phyloP scores from a whole-genome alignment of 2,888 invertebrate genomes.

The Caenorhabditis doughertyi region DNA sequence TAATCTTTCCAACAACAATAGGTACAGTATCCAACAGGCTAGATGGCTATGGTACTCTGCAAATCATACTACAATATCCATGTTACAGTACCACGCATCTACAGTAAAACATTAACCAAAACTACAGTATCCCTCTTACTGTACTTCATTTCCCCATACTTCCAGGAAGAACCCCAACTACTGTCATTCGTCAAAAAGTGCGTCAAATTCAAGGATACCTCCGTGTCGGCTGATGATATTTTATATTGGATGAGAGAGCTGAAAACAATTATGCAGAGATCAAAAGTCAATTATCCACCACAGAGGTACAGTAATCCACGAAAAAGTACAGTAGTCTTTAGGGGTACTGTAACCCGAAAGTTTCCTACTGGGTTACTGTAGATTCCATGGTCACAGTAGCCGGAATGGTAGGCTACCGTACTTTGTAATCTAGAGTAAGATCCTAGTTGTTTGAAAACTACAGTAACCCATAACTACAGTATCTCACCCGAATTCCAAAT shows the following conservation, averaged over 20 bases:
- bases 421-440: too few species aligned
- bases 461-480: not conserved
- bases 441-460: not conserved
- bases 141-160: not conserved
- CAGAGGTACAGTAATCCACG: conserved; percentile 52
- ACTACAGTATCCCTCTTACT: too few species aligned
- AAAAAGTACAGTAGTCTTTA: not conserved
- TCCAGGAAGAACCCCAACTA: conserved; percentile 54
- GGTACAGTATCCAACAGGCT: too few species aligned
- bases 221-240: conserved; percentile 48
- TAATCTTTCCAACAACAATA: too few species aligned
- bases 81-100: too few species aligned
- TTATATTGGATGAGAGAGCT: conserved; percentile 70
- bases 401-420: not conserved
- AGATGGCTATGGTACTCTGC: too few species aligned
- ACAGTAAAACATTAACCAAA: too few species aligned
- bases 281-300: conserved; percentile 68
- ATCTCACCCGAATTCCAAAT: not conserved
- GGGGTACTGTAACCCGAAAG: not conserved
- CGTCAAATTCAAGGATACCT: not conserved
- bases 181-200: conserved; percentile 59
- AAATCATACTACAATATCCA: too few species aligned
- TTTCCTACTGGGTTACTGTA: too few species aligned
- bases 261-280: conserved; percentile 68
- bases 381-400: not conserved